phyloP scores from a whole-genome alignment of 2,888 invertebrate species.

The Phaonia tiefii region DNA sequence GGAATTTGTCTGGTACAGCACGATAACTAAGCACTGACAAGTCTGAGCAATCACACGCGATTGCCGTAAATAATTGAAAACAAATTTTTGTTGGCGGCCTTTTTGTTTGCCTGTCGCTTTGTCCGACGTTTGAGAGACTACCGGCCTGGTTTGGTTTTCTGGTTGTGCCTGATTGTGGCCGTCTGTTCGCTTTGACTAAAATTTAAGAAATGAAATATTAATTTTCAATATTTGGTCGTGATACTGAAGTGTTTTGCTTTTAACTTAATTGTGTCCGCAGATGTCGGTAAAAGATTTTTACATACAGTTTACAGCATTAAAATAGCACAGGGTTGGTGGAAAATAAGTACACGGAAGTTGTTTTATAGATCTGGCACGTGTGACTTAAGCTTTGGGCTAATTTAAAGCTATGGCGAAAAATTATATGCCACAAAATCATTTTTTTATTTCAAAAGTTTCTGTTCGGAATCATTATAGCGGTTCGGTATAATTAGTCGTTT shows the following conservation, averaged over 20 bases:
- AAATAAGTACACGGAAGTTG: too few species aligned
- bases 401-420: too few species aligned
- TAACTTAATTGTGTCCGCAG: conserved; percentile 52
- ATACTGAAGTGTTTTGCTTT: conserved; percentile 55
- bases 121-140: conserved; percentile 29
- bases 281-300: neutral
- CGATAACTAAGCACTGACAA: neutral
- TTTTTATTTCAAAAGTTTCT: too few species aligned
- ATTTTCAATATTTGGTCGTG: conserved; percentile 58
- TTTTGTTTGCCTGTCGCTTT: neutral
- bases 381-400: too few species aligned
- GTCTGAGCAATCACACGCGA: neutral
- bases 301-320: conserved; percentile 6
- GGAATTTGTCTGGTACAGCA: conserved; percentile 1
- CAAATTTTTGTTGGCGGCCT: conserved; percentile 15
- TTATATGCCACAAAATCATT: too few species aligned
- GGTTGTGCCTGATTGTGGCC: conserved; percentile 13
- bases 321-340: conserved; percentile 4
- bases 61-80: conserved; percentile 6
- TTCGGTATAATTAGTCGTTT: too few species aligned
- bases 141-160: conserved; percentile 16
- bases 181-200: conserved; percentile 52
- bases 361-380: too few species aligned
- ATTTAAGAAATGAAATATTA: conserved; percentile 60
- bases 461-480: too few species aligned